Conservation (phyloP, 2,113 vertebrate species). For the Corythornis madagascariensis region DNA sequence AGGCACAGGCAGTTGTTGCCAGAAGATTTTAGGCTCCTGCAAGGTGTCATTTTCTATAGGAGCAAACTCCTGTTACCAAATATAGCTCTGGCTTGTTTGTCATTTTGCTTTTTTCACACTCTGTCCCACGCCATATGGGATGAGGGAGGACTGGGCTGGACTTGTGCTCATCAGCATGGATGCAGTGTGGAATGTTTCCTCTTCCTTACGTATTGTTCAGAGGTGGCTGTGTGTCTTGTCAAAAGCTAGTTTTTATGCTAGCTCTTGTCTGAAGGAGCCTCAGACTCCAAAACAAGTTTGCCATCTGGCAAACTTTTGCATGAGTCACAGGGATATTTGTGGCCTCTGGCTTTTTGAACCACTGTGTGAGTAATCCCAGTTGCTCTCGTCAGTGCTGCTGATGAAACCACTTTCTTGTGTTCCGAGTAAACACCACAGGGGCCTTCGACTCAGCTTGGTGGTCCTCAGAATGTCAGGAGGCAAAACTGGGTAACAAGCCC, state of each 20-base stretch:
- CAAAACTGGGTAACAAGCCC: not conserved
- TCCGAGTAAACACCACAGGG: accelerated
- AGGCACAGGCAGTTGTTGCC: not conserved
- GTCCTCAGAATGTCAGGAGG: not conserved
- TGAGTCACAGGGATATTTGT: slow-evolving; percentile 34
- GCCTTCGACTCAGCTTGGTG: not conserved
- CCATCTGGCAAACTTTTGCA: not conserved
- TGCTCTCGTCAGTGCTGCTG: not conserved
- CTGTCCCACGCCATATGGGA: not conserved
- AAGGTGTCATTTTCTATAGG: not conserved
- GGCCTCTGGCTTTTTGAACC: slow-evolving; percentile 16
- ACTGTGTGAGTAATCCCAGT: not conserved
- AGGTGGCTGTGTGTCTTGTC: not conserved
- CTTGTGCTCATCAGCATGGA: not conserved
- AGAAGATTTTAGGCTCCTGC: not conserved
- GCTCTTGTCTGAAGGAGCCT: not conserved
- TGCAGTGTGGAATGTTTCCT: not conserved
- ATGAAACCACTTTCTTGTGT: not conserved
- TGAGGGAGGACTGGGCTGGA: not conserved
- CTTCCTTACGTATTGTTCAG: not conserved
- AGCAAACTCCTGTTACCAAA: not conserved
- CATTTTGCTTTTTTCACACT: not conserved
- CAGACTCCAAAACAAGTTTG: not conserved
- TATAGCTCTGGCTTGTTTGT: not conserved
- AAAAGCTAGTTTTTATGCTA: not conserved